Percentiles rank a stretch among this genome's conserved stretches.
Evolutionary conservation across 2,113 vertebrate genomes (phyloP).

Genomic region (Pelecanoides urinatrix): DNA sequence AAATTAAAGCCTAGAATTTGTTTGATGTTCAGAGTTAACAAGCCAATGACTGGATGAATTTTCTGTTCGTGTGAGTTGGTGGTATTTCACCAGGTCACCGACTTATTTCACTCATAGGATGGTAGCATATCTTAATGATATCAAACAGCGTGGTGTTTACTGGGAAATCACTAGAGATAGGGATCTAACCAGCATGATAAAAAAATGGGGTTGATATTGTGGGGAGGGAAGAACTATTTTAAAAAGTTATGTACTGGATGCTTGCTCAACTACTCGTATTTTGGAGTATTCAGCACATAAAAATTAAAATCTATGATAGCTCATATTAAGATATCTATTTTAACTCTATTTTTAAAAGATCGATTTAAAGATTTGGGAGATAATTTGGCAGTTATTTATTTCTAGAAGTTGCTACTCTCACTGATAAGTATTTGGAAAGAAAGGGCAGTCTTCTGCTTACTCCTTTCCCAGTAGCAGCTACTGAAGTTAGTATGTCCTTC

Average conservation of each 20-base stretch:
- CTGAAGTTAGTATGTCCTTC: conserved; percentile 57
- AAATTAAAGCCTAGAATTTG: conserved; percentile 5
- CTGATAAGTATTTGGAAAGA: conserved; percentile 23
- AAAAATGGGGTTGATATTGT: background rate
- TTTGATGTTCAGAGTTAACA: background rate
- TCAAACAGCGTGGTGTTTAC: background rate
- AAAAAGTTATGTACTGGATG: conserved; percentile 50
- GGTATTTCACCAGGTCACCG: background rate
- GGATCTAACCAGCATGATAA: conserved; percentile 25
- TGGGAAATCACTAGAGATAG: conserved; percentile 36
- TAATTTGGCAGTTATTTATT: conserved; percentile 64
- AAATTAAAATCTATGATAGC: conserved; percentile 48
- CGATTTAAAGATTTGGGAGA: conserved; percentile 51
- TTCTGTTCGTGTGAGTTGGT: background rate
- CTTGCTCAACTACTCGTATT: conserved; percentile 28
- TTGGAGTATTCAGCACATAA: conserved; percentile 60
- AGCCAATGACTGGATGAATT: conserved; percentile 38
- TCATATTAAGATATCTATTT: conserved; percentile 67
- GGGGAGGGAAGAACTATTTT: conserved; percentile 57
- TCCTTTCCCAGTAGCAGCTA: conserved; percentile 61
- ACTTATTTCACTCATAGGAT: background rate
- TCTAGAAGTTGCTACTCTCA: conserved; percentile 51
- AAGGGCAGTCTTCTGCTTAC: conserved; percentile 23
- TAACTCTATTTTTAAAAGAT: conserved; percentile 64
- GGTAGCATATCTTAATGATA: background rate